phyloP scores from a whole-genome alignment of 2,797 vertebrate species.

The Acestrorhynchus altus region DNA sequence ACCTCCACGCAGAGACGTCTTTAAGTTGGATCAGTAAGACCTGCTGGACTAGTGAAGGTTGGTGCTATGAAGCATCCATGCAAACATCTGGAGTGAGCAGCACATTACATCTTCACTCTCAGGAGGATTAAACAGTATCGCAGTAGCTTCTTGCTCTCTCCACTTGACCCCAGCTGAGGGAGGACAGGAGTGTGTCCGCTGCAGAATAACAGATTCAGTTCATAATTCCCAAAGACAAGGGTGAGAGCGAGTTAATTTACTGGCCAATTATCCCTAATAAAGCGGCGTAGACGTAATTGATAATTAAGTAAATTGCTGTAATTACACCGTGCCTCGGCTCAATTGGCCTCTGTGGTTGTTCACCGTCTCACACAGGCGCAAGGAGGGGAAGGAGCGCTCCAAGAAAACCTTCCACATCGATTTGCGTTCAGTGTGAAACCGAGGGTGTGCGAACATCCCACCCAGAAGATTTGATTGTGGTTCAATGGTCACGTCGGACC shows the following conservation, averaged over 20 bases:
- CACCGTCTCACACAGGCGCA: constrained; percentile 24
- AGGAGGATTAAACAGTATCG: neutral
- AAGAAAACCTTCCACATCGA: constrained; percentile 21
- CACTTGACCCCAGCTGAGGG: neutral
- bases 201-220: constrained; percentile 30
- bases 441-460: neutral
- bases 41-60: no score
- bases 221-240: constrained; percentile 49
- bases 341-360: constrained; percentile 43
- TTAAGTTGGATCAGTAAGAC: neutral
- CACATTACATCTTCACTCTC: neutral
- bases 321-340: constrained; percentile 43
- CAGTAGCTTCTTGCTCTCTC: neutral
- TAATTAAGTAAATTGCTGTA: constrained; percentile 56
- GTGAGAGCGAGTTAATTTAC: constrained; percentile 49
- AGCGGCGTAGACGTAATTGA: constrained; percentile 41
- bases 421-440: neutral
- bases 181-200: neutral
- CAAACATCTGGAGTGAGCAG: no score
- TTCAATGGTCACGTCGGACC: neutral
- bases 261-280: constrained; percentile 54
- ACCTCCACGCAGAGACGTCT: no score
- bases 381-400: constrained; percentile 23
- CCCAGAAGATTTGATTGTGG: neutral
- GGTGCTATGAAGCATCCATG: no score